Percentiles rank a stretch among this genome's conserved stretches.
These are phyloP conservation scores for Sebastes trivittatus DNA, from an alignment of 2,797 vertebrate species.

Conservation along the genomic window DNA sequence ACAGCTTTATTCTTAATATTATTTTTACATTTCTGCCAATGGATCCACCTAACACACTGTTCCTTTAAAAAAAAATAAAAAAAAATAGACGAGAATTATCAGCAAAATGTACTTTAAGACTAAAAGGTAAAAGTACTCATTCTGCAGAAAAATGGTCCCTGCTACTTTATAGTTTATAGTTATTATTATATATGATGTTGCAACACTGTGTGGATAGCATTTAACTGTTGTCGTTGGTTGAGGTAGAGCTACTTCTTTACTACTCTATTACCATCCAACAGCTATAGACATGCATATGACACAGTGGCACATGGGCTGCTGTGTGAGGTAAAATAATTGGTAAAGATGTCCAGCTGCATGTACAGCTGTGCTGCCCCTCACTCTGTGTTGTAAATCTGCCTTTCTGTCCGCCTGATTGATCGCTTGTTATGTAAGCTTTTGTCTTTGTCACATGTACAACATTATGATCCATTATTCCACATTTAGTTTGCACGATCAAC, in stretches of 20 bases:
- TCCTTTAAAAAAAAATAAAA: not conserved
- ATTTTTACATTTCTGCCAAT: not conserved
- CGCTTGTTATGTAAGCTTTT: constrained; percentile 38
- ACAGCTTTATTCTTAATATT: no score
- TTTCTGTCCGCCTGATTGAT: constrained; percentile 43
- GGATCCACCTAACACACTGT: not conserved
- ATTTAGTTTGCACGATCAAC: constrained; percentile 61
- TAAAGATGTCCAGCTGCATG: not conserved
- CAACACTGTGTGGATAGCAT: not conserved
- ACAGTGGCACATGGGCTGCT: not conserved
- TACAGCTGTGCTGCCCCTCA: not conserved
- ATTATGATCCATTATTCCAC: constrained; percentile 44
- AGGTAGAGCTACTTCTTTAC: not conserved
- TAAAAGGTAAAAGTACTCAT: not conserved
- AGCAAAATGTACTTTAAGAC: not conserved
- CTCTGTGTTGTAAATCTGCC: constrained; percentile 19
- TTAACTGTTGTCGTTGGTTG: not conserved
- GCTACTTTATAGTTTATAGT: not conserved
- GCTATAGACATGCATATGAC: no score
- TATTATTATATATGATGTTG: not conserved
- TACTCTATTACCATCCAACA: not conserved
- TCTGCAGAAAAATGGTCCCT: not conserved
- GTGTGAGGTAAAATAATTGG: not conserved
- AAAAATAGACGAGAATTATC: not conserved
- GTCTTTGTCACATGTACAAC: constrained; percentile 39